These are phyloP conservation scores for Pachypsylla venusta DNA, from an alignment of 1,140 invertebrate species.

Conservation along the genomic window DNA sequence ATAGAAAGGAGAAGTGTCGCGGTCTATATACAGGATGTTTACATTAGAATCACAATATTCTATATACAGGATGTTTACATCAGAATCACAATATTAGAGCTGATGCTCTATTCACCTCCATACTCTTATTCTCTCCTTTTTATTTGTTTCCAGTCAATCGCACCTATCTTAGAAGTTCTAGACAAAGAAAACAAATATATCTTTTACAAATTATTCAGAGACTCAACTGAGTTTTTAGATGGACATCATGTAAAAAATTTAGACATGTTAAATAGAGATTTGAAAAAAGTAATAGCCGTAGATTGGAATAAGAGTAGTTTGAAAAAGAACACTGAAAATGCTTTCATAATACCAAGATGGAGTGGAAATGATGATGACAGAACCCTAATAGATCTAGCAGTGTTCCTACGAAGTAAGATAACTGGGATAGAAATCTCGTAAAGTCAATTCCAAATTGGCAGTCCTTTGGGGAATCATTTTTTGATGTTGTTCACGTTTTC, in stretches of 20 bases:
- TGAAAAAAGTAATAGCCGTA: slow-evolving; percentile 89
- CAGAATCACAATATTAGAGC: too few relatives aligned
- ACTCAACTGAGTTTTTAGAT: slow-evolving; percentile 90
- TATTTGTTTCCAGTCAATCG: slow-evolving; percentile 58
- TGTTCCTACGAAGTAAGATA: slow-evolving; percentile 72
- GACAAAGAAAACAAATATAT: slow-evolving; percentile 74
- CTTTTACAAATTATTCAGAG: slow-evolving; percentile 82
- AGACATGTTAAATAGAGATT: slow-evolving; percentile 82
- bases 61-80: too few relatives aligned
- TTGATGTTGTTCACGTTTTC: too few relatives aligned
- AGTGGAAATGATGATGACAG: slow-evolving; percentile 84
- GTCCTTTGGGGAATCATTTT: too few relatives aligned
- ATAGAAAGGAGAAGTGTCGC: too few relatives aligned
- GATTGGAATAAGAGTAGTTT: slow-evolving; percentile 86
- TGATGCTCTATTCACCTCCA: too few relatives aligned
- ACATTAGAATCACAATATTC: too few relatives aligned
- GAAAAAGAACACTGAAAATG: slow-evolving; percentile 77
- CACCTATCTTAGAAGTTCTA: slow-evolving; percentile 83
- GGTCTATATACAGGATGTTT: too few relatives aligned
- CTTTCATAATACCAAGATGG: slow-evolving; percentile 80
- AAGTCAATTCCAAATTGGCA: too few relatives aligned
- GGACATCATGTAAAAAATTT: slow-evolving; percentile 95
- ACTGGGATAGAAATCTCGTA: too few relatives aligned
- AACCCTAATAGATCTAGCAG: slow-evolving; percentile 76
- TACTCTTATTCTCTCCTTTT: slow-evolving; percentile 56